Base-by-base conservation (phyloP, 2,113 vertebrate genomes). In the Apodemus sylvaticus region DNA sequence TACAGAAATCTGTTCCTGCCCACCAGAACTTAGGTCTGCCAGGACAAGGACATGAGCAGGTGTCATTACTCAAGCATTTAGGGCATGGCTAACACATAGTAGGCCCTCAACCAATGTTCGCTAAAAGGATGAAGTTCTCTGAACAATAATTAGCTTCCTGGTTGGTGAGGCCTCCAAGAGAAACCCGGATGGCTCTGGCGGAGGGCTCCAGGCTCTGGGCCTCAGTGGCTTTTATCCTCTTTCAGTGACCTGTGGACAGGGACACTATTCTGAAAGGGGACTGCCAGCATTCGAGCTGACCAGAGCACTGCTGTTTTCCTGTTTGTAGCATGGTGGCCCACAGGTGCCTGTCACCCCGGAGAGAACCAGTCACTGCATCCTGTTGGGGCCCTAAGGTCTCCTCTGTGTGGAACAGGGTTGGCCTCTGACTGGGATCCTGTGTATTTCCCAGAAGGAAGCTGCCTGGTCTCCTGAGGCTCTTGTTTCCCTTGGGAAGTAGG, bases 331-430 rank as follows among this genome's bases (percentile, higher is more conserved):
- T 26, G 2, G 0, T n/a, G 53, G 58, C 10, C 16, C 36, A 34
- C 0, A 55, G 36, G 16, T 7, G 13, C 62, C 60, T 42, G 5
- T 86, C 62, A 71, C 26, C 45, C 17, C 3, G 1, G 0, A 0
- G 0, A 62, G 45, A n/a, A 6, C 3, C 3, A 64, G 6, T 76
- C 55, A 58, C 11, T 90, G 39, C 29, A 5, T 48, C 91, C 48
- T 83, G 55, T 90, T 22, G 60, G 62, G 81, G 7, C 42, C 64
- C 62, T 1, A 58, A 53, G 58, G 36, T 78, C 36, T 71, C 29
- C 42, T 81, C 53, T 78, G 39, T 26, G 68, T 11, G 3, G 31
- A 62, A 36, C 0, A 0, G 17, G 10, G 45, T 12, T 22, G 10
- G 73, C 10, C 45, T 26, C 64, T 20, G 29, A 48, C 6, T 14